Evolutionary conservation across 2,113 vertebrate species (phyloP), one percentile per base, ranked within the genome.

Genomic region (Pollachius pollachius): DNA sequence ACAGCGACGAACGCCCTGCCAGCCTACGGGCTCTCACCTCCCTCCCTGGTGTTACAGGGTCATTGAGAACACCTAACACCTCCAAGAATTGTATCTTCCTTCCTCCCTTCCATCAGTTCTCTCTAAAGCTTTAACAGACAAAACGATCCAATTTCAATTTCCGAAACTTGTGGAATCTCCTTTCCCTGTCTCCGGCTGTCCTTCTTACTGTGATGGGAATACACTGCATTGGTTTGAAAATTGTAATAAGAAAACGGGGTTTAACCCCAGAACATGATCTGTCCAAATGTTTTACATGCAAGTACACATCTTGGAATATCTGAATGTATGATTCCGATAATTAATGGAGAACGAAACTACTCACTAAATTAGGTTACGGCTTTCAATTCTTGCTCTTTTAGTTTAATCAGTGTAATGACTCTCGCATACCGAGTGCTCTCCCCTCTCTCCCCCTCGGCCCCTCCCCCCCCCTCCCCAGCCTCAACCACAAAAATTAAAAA

Each of bases 81-180:
- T 83, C 66, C 70, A 65, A 69, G 84, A 86, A 88, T 83, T 89
- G 78, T 87, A 69, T 81, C 80, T 86, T 61, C 23, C 30, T 74
- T 72, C 68, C 52, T 64, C 30, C 41, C 12, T 9, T 48, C 41
- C 41, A 6, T 48, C 41, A 13, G 6, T 48, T 11, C 41, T 48
- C 41, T 48, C 41, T 48, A 13, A 9, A 48, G 41, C 65, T 64
- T 62, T 67, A 59, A 18, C 62, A 58, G 8, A 16, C 34, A 13
- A 57, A 68, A 1, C 52, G 69, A 78, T 74, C 54, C 68, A 79
- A 77, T 82, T 82, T 76, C 80, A 78, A 77, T 84, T 83, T 85
- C 70, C 63, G 64, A 25, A 81, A 81, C 72, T 64, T 63, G 30
- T 71, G 74, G 19, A 69, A 60, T 83, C 72, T 67, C 54, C 41